Base-by-base conservation (phyloP, 2,113 vertebrate species). In the Hypocryptadius cinnamomeus region DNA sequence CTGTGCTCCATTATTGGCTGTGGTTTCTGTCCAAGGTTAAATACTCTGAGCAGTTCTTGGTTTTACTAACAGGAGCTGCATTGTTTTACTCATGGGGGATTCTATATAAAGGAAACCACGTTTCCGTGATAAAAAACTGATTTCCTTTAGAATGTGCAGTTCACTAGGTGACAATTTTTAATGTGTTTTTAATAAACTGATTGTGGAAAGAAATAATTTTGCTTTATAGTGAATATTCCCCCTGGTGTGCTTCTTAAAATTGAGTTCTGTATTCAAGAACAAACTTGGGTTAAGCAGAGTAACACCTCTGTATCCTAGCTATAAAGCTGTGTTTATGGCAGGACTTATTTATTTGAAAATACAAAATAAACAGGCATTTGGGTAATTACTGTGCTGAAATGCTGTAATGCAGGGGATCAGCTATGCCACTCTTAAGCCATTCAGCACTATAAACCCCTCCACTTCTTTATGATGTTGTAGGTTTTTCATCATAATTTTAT, bases 141-240 rank as follows among this genome's bases (percentile, higher is more conserved):
- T 93, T 96, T 96, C 95, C 94, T 94, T 73, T 82, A 91, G 91
- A 92, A 94, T 21, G 22, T 73, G 74, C 59, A 44, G 92, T 92
- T 93, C 95, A 87, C 50, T 87, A 85, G 94, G 89, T 95, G 92
- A 94, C 86, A 82, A 73, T 79, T 94, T 89, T 94, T 89, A 92
- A 87, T 79, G 74, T 79, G 65, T 92, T 93, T 94, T 96, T 92
- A 93, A 94, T 79, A 91, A 94, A 85, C 39, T 3, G 5, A 35
- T 87, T 87, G 87, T 92, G 92, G 96, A 91, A 85, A 89, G 70
- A 76, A 95, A 92, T 53, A 45, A 61, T 95, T 93, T 85, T 27
- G 59, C 80, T 91, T 89, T 92, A 56, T 87, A 73, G 66, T 72
- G 87, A 77, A 27, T 95, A 77, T 92, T 94, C 94, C 92, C 91